Conservation (phyloP, 2,888 invertebrate genomes). For the Oligia strigilis region DNA sequence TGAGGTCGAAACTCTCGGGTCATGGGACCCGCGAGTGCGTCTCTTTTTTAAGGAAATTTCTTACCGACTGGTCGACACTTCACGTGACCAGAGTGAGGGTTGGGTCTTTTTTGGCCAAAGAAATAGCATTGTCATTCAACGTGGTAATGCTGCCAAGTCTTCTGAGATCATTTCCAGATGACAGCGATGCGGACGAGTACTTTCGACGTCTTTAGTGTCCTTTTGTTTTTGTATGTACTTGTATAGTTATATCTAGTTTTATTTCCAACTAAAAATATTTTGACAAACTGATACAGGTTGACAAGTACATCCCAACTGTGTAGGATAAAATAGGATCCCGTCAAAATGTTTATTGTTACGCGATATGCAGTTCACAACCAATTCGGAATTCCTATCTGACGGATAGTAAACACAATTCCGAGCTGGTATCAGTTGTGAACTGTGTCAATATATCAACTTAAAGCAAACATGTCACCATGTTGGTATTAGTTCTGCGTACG, state of each 20-base stretch:
- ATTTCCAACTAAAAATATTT: background rate
- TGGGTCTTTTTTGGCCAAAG: background rate
- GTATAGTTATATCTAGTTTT: background rate
- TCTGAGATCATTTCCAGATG: background rate
- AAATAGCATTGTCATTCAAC: background rate
- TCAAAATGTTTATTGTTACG: constrained; percentile 29
- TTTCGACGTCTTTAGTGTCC: background rate
- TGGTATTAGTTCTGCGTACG: constrained; percentile 34
- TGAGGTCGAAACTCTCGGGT: background rate
- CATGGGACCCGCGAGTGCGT: no score
- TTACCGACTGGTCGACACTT: background rate
- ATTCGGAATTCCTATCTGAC: constrained; percentile 20
- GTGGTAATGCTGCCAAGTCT: background rate
- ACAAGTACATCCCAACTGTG: background rate
- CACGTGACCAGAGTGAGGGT: background rate
- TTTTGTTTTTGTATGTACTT: background rate
- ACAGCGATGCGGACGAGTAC: background rate
- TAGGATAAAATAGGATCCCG: background rate
- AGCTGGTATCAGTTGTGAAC: constrained; percentile 54
- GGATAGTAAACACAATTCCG: constrained; percentile 44
- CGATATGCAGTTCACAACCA: constrained; percentile 1
- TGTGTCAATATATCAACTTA: constrained; percentile 67
- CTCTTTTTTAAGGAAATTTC: background rate
- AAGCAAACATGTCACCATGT: constrained; percentile 67
- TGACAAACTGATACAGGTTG: background rate